phyloP scores from a whole-genome alignment of 2,888 invertebrate genomes.

The Agonum fuliginosum region DNA sequence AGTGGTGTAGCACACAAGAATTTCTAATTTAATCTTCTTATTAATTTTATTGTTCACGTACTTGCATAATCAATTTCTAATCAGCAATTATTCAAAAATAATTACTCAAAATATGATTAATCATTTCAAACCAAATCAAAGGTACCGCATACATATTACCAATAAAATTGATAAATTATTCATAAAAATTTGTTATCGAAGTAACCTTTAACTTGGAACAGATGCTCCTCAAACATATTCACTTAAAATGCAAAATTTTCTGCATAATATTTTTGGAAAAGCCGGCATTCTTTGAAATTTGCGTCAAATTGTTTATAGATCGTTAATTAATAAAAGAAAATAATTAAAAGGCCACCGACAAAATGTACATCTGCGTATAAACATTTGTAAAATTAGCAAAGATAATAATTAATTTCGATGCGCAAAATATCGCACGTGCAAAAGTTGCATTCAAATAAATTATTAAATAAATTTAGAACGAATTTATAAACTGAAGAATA shows the following conservation, averaged over 20 bases:
- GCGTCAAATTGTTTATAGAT: not conserved
- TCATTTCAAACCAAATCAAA: conserved; percentile 17
- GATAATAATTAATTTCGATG: conserved; percentile 28
- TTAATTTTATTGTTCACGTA: not conserved
- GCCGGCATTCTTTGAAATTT: not conserved
- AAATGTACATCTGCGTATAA: conserved; percentile 3
- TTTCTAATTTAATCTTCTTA: not conserved
- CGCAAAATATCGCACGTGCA: not conserved
- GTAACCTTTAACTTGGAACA: conserved; percentile 15
- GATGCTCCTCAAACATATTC: conserved; percentile 14
- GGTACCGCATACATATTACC: conserved; percentile 12
- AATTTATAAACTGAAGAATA: not conserved
- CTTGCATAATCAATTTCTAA: not conserved
- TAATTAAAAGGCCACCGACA: conserved; percentile 1
- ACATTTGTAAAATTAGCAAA: conserved; percentile 8
- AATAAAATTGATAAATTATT: conserved; percentile 24
- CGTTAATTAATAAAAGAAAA: conserved; percentile 31
- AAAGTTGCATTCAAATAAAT: not conserved
- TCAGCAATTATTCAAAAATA: conserved; percentile 21
- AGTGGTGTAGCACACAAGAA: conserved; percentile 13
- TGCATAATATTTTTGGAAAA: conserved; percentile 5
- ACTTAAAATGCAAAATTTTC: conserved; percentile 4
- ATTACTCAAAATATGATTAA: conserved; percentile 9
- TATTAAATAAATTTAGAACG: not conserved
- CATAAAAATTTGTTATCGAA: conserved; percentile 24